Percentiles rank a stretch among this genome's conserved stretches.
Conservation (phyloP, 2,888 invertebrate genomes). For the Dicyrtomina minuta region DNA sequence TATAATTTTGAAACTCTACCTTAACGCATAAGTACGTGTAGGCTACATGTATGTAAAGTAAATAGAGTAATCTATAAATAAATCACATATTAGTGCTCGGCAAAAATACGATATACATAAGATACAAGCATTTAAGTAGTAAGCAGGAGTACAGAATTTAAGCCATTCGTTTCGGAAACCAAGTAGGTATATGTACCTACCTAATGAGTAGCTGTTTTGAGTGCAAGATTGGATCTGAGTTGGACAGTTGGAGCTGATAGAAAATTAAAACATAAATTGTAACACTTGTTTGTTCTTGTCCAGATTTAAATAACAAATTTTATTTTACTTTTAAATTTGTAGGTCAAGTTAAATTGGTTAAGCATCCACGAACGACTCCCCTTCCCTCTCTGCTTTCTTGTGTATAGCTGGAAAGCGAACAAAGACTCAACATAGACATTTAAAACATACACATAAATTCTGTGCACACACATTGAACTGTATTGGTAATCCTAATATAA, state of each 20-base stretch:
- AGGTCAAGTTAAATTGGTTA: background rate
- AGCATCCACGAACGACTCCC: background rate
- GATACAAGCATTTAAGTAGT: no score
- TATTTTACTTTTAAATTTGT: background rate
- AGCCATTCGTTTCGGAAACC: no score
- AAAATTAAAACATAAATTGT: background rate
- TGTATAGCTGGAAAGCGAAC: background rate
- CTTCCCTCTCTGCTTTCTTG: background rate
- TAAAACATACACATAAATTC: background rate
- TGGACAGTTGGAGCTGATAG: background rate
- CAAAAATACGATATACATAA: no score
- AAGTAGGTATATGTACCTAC: no score
- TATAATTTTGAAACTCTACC: no score
- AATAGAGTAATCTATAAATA: no score
- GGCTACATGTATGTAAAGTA: no score
- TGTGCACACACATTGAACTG: background rate
- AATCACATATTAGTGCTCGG: no score
- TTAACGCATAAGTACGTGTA: no score
- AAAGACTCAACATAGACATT: background rate
- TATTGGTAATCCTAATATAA: background rate
- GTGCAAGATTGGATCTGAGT: no score
- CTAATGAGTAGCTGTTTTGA: no score
- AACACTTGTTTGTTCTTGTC: background rate
- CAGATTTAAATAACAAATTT: conserved; percentile 3
- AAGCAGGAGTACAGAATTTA: no score